Conservation (phyloP, 2,797 vertebrate species). For the Mus spretus region DNA sequence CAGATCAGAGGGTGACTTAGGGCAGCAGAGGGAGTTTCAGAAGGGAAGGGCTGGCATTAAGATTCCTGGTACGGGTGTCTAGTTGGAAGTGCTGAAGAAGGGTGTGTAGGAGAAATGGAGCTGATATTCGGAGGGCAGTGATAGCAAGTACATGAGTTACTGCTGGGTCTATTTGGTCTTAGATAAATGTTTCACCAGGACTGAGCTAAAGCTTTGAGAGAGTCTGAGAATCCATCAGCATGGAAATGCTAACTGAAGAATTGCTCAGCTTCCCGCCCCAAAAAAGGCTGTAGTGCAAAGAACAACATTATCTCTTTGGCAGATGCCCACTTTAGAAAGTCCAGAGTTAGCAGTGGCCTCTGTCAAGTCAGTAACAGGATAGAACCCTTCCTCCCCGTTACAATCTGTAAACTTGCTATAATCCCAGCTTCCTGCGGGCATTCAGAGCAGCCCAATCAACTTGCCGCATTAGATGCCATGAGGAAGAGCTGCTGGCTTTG, state of each 20-base stretch:
- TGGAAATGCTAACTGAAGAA: neutral
- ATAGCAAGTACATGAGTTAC: neutral
- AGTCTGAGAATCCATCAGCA: neutral
- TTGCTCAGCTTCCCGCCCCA: slow-evolving; percentile 32
- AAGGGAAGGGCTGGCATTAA: too few relatives aligned
- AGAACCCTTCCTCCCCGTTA: neutral
- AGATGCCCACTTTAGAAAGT: slow-evolving; percentile 15
- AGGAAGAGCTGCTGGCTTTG: neutral
- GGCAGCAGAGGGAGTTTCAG: neutral
- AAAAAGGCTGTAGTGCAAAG: neutral
- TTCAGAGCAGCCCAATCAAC: neutral
- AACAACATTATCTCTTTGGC: slow-evolving; percentile 4
- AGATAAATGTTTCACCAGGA: neutral
- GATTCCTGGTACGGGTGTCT: neutral
- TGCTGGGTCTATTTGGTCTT: neutral
- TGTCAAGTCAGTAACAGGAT: neutral
- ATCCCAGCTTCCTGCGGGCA: neutral
- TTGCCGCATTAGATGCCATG: neutral
- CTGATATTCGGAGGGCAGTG: neutral
- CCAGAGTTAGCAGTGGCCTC: neutral
- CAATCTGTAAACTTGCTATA: neutral
- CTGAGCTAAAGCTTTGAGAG: neutral
- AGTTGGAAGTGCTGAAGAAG: neutral
- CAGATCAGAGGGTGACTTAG: neutral
- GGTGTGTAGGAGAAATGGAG: neutral